Conservation (phyloP, 2,113 vertebrate genomes). For the Buteo buteo region DNA sequence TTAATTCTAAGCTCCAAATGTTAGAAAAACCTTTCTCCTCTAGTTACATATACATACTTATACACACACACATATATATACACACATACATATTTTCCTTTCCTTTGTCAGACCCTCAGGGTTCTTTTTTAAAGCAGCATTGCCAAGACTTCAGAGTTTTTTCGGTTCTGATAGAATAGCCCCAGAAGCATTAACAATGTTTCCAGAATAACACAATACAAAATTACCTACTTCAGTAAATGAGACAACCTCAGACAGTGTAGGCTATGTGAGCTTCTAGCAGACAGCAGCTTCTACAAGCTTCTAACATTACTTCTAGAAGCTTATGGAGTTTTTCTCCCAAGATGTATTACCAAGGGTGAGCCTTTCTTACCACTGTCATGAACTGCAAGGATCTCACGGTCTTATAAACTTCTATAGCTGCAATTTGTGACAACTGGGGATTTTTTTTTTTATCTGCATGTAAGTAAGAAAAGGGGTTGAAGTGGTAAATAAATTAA, state of each 20-base stretch:
- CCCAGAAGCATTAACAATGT: neutral
- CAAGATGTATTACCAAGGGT: neutral
- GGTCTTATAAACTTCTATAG: neutral
- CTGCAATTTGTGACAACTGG: neutral
- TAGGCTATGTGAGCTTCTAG: neutral
- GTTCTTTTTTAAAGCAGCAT: neutral
- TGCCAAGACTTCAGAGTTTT: neutral
- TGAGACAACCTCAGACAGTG: neutral
- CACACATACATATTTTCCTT: neutral
- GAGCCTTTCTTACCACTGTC: neutral
- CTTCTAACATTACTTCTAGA: neutral
- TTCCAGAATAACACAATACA: conserved; percentile 1
- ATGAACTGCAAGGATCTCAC: neutral
- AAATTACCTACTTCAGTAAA: neutral
- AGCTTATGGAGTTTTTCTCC: neutral
- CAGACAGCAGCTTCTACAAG: neutral
- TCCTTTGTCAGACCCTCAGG: neutral
- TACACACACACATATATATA: neutral
- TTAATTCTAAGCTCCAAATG: neutral
- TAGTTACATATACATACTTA: neutral
- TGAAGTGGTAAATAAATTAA: neutral
- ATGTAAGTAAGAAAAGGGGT: neutral
- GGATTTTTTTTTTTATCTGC: neutral
- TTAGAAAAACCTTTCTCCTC: neutral
- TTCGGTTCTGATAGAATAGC: neutral